phyloP scores from a whole-genome alignment of 2,888 invertebrate genomes.

The Zootermopsis nevadensis region DNA sequence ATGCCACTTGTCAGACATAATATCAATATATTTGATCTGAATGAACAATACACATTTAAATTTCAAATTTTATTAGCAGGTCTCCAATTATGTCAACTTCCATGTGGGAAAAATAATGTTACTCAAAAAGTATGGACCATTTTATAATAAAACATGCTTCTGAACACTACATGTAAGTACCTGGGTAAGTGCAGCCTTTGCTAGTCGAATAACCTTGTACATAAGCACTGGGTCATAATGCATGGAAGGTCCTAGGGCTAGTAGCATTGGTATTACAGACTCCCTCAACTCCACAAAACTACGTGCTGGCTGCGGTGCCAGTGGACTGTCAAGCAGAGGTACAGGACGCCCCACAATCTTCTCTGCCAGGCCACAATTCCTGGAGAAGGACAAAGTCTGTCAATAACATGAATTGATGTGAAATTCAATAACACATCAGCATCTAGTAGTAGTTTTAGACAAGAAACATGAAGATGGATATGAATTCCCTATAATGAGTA shows the following conservation, averaged over 20 bases:
- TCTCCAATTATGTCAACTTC: no score
- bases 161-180: constrained; percentile 46
- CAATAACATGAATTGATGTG: no score
- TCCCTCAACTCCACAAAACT: constrained; percentile 79
- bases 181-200: constrained; percentile 64
- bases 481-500: no score
- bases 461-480: no score
- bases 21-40: no score
- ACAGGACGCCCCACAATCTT: constrained; percentile 74
- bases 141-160: background rate
- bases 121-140: background rate
- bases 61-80: no score
- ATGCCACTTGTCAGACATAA: no score
- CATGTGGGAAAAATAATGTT: no score
- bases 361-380: constrained; percentile 79
- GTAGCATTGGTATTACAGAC: constrained; percentile 85
- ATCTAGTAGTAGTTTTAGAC: no score
- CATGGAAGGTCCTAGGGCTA: constrained; percentile 87
- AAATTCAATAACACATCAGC: no score
- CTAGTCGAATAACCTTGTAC: constrained; percentile 80
- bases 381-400: constrained; percentile 59
- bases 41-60: no score
- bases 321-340: constrained; percentile 65
- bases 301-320: constrained; percentile 75
- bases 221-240: constrained; percentile 89